Evolutionary conservation across 2,797 vertebrate genomes (phyloP).

Genomic region (Lagodon rhomboides): DNA sequence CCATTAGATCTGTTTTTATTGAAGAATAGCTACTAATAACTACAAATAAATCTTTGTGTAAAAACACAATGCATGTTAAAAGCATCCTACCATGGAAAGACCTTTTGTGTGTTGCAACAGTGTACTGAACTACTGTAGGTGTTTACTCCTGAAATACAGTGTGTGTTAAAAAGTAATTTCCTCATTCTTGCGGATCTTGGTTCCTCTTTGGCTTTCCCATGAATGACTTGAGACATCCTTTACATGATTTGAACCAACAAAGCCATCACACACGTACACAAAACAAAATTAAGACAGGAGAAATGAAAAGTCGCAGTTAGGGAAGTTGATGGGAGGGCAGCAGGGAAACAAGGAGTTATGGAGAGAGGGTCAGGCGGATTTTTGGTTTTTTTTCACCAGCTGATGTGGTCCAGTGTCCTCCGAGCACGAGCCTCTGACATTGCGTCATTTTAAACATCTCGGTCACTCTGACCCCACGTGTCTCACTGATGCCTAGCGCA

Average conservation of each 20-base stretch:
- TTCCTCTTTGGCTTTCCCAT: conserved; percentile 52
- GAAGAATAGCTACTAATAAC: background rate
- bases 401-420: background rate
- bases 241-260: background rate
- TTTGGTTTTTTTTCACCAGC: background rate
- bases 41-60: no score
- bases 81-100: no score
- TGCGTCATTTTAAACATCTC: background rate
- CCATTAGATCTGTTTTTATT: background rate
- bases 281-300: background rate
- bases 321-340: background rate
- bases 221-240: background rate
- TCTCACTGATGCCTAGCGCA: background rate
- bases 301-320: background rate
- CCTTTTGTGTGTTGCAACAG: background rate
- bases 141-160: background rate
- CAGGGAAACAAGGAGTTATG: background rate
- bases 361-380: background rate
- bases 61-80: no score
- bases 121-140: background rate
- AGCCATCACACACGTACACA: background rate
- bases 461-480: background rate
- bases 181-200: conserved; percentile 11
- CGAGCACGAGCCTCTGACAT: background rate
- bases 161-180: conserved; percentile 8